phyloP scores from a whole-genome alignment of 2,797 vertebrate genomes.

The Sebastes hubbsi region DNA sequence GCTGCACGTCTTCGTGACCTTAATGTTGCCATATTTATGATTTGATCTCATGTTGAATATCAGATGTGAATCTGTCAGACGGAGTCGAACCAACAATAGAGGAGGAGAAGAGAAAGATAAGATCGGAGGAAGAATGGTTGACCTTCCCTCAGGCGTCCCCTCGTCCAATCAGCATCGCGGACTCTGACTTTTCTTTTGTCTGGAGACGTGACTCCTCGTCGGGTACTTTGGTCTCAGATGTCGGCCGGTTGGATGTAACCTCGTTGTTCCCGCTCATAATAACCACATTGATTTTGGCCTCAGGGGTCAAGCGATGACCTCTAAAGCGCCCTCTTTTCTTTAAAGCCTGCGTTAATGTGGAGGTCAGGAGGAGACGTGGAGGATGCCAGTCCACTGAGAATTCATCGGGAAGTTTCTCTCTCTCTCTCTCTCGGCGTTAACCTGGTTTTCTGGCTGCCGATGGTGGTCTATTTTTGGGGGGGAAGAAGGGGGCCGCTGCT shows the following conservation, averaged over 20 bases:
- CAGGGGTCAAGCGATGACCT: slow-evolving; percentile 59
- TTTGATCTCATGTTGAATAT: neutral
- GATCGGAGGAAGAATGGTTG: neutral
- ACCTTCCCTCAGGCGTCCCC: slow-evolving; percentile 29
- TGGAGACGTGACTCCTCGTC: neutral
- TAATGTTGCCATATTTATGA: no score
- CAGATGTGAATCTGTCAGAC: no score
- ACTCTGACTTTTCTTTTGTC: neutral
- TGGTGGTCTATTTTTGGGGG: slow-evolving; percentile 76
- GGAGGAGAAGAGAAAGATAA: neutral
- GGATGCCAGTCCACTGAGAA: slow-evolving; percentile 30
- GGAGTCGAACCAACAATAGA: neutral
- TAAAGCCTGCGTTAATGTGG: slow-evolving; percentile 7
- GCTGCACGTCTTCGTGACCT: no score
- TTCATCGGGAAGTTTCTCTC: slow-evolving; percentile 49
- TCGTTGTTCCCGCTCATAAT: slow-evolving; percentile 43
- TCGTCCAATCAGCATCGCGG: neutral
- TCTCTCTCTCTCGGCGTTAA: slow-evolving; percentile 40
- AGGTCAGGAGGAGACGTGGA: slow-evolving; percentile 39
- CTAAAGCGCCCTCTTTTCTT: slow-evolving; percentile 51
- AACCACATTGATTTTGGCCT: slow-evolving; percentile 71
- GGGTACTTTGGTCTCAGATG: slow-evolving; percentile 22
- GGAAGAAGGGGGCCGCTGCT: slow-evolving; percentile 64
- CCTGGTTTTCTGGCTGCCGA: slow-evolving; percentile 71
- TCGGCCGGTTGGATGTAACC: slow-evolving; percentile 40